Evolutionary conservation across 2,888 invertebrate genomes (phyloP).

Genomic region (Blomia tropicalis): DNA sequence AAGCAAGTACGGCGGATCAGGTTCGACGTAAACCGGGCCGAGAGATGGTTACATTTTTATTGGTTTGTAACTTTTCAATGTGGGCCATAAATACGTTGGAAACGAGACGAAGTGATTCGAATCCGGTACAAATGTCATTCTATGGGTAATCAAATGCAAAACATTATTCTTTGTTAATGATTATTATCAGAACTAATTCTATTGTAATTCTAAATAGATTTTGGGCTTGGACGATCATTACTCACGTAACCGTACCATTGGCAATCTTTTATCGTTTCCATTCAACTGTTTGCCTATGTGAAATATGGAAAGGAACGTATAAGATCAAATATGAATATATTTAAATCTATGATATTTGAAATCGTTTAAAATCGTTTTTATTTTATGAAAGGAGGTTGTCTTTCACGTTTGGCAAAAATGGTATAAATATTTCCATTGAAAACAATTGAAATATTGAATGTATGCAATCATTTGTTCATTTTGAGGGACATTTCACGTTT

Average conservation of each 20-base stretch:
- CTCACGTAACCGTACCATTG: slow-evolving; percentile 79
- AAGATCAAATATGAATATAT: slow-evolving; percentile 41
- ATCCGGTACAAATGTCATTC: slow-evolving; percentile 76
- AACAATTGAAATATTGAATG: too few species aligned
- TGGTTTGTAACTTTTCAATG: slow-evolving; percentile 37
- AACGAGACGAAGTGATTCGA: slow-evolving; percentile 73
- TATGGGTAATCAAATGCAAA: slow-evolving; percentile 50
- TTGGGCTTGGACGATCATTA: slow-evolving; percentile 90
- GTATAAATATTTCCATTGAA: too few species aligned
- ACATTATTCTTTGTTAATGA: slow-evolving; percentile 1
- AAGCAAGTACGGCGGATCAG: slow-evolving; percentile 56
- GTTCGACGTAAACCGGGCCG: slow-evolving; percentile 72
- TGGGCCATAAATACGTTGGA: slow-evolving; percentile 72
- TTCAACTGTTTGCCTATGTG: slow-evolving; percentile 83
- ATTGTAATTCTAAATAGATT: slow-evolving; percentile 33
- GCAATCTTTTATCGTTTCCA: slow-evolving; percentile 89
- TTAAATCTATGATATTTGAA: too few species aligned
- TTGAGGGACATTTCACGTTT: too few species aligned
- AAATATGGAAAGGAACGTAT: slow-evolving; percentile 89
- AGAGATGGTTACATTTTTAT: slow-evolving; percentile 76
- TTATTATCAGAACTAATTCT: neutral
- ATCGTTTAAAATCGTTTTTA: too few species aligned
- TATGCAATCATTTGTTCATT: too few species aligned
- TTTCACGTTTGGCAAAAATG: too few species aligned
- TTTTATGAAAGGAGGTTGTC: too few species aligned